Evolutionary conservation across 1,140 invertebrate genomes (phyloP), one percentile per base, ranked within the genome.

Genomic region (Argopecten irradians): DNA sequence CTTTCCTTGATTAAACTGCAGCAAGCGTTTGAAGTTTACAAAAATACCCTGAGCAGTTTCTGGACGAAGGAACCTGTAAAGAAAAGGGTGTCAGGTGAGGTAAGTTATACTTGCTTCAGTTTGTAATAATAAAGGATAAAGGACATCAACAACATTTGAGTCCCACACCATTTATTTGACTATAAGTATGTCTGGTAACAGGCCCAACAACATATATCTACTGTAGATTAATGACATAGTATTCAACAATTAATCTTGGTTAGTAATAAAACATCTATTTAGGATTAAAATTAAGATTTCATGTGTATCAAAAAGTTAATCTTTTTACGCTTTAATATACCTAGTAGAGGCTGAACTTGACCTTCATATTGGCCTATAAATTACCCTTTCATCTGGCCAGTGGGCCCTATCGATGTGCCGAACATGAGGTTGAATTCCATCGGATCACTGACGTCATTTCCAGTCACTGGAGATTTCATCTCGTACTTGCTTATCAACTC

Each of bases 21-120:
- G 94, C 3, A 99, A 96, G 33, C 99, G 96, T 95, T 99, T 99
- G 94, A 99, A 99, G 95, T 99, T 99, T 0, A 99, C 99, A 96
- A 99, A 99, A 88, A 99, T 99, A 34, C 99, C 99, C 96, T 99
- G 99, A 3, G 99, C 99, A 34, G 99, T 99, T 96, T 99, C 99
- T 35, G 99, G 99, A 91, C 99, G 97, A 0, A 99, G 96, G 94
- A 97, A 99, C 43, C 97, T 97, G 91, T 34, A 93, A 93, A 85
- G 71, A 28, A 84, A 89, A 82, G 35, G 71, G n/a, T 35, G 22
- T 87, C n/a, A 82, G 28, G 13, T n/a, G 11, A 82, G 35, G 7
- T 32, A 11, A 33, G 2, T 22, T 11, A n/a, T n/a, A n/a, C n/a
- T n/a, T n/a, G n/a, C n/a, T n/a, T n/a, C n/a, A n/a, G n/a, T n/a